Evolutionary conservation across 1,140 invertebrate species (phyloP), one percentile per base, ranked within the genome.

Genomic region (Tetraneura akinire): DNA sequence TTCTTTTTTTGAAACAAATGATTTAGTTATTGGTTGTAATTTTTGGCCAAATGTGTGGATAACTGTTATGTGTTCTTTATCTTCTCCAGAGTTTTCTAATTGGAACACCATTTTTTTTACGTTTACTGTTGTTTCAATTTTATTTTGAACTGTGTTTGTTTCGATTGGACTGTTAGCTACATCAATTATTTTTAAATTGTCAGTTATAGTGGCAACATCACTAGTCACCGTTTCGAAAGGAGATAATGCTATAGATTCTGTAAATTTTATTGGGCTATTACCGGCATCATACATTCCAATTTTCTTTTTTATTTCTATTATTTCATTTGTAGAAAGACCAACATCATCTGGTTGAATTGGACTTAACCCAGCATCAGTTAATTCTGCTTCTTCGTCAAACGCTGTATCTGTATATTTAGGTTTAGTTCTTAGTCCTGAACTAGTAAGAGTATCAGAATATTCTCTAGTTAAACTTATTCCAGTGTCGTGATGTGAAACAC

Each of bases 301-400:
- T 80, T 55, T 87, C 85, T 80, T 86, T 83, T 47, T 83, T 81
- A 73, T 84, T 84, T 42, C 84, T 45, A 21, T 83, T 47, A 85
- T 82, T n/a, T 84, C 83, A 8, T 84, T 57, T 18, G 82, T 78
- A 37, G 84, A 83, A 29, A 83, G 62, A 13, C 83, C 84, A n/a
- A 85, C 74, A 66, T 88, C 87, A 83, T 88, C 87, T 9, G 86
- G 84, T 84, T 87, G 87, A 37, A 89, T 88, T 32, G 88, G 88
- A 83, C 88, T 88, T 53, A 89, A 82, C 11, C 86, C 88, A 16
- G 88, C 87, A 84, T 89, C 88, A 16, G 88, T 88, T 29, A 88
- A 83, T 84, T 88, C 87, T 21, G 83, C 84, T 82, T 88, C 87
- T 84, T 88, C 87, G 71, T 87, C 86, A 26, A 86, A 84, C 45